These are phyloP conservation scores for Prunella himalayana DNA, from an alignment of 2,113 vertebrate species.

Conservation along the genomic window DNA sequence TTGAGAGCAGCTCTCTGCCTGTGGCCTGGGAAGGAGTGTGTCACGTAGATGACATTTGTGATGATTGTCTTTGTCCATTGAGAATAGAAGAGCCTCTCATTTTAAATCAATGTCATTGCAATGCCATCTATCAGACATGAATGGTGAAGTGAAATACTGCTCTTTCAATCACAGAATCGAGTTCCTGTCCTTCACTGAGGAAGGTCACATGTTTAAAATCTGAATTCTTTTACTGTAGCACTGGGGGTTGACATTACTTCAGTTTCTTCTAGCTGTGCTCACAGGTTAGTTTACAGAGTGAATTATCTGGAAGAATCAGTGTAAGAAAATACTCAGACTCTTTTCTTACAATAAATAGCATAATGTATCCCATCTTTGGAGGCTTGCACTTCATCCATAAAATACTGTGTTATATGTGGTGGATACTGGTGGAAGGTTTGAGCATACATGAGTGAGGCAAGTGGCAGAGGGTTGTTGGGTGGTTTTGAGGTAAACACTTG, in stretches of 20 bases:
- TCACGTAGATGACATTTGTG: background rate
- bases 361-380: background rate
- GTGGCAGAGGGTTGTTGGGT: background rate
- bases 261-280: background rate
- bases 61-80: background rate
- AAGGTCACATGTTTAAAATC: background rate
- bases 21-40: background rate
- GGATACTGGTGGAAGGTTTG: background rate
- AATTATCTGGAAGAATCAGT: background rate
- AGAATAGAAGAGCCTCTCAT: background rate
- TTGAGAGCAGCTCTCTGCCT: background rate
- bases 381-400: background rate
- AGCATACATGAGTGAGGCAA: accelerated
- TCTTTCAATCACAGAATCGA: background rate
- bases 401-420: background rate
- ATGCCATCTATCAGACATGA: background rate
- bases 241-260: background rate
- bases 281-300: background rate
- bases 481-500: background rate
- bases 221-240: background rate
- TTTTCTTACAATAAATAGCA: background rate
- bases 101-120: constrained; percentile 7
- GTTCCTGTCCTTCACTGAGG: background rate
- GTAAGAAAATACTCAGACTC: background rate
- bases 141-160: background rate